Conservation (phyloP, 1,140 invertebrate species). For the Drosophila sechellia region DNA sequence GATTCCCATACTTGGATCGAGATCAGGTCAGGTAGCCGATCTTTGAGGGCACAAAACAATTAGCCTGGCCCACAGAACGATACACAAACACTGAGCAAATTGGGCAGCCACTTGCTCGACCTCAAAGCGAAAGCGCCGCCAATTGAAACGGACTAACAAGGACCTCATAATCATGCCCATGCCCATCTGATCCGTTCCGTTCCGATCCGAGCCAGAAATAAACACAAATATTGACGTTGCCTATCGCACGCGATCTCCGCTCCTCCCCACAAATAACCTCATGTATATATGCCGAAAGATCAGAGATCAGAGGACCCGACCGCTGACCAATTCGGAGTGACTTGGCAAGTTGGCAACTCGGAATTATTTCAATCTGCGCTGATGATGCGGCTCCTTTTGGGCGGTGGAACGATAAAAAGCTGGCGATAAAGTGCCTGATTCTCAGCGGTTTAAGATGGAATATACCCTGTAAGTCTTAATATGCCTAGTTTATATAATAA, state of each 20-base stretch:
- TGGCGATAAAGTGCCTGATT: conserved; percentile 57
- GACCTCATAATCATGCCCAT: conserved; percentile 56
- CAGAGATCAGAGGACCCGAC: conserved; percentile 28
- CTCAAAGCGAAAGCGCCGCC: conserved; percentile 55
- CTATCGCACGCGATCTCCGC: conserved; percentile 79
- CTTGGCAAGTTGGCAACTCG: conserved; percentile 65
- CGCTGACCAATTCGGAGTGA: conserved; percentile 64
- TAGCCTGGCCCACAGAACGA: conserved; percentile 69
- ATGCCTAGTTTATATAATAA: too few relatives aligned
- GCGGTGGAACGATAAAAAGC: conserved; percentile 64
- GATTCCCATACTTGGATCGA: conserved; percentile 5
- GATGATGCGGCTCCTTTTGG: conserved; percentile 72
- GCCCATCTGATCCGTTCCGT: conserved; percentile 19
- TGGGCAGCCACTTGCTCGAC: conserved; percentile 73
- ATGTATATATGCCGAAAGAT: not conserved
- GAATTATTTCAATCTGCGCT: conserved; percentile 79
- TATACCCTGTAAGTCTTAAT: not conserved
- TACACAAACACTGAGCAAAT: conserved; percentile 73
- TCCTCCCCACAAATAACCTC: conserved; percentile 10
- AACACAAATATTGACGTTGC: conserved; percentile 83
- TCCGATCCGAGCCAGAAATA: conserved; percentile 36
- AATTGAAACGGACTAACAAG: conserved; percentile 60
- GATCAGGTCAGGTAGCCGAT: conserved; percentile 50
- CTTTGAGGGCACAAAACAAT: conserved; percentile 65
- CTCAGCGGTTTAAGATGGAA: not conserved